Base-by-base conservation (phyloP, 2,797 vertebrate genomes). In the Danio jaintianensis region DNA sequence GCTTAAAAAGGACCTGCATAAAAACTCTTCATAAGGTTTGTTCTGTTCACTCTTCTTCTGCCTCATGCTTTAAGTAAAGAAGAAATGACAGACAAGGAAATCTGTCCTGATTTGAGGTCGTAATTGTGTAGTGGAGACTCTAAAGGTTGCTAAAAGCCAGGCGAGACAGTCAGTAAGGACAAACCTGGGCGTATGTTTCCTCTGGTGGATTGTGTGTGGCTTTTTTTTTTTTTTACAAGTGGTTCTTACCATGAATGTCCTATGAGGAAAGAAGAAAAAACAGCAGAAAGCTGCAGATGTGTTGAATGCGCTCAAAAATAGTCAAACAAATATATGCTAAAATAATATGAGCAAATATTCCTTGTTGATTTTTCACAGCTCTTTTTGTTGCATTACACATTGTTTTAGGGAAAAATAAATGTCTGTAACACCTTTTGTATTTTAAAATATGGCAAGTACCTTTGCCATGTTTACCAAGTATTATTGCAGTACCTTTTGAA, bases 101-200 rank as follows among this genome's bases (percentile, higher is more conserved):
- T 45, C 68, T 50, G 78, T 67, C 29, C 61, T 73, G 61, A 18
- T 64, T n/a, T 66, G 55, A 59, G 43, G 62, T 50, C 29, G 42
- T 20, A 36, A 16, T 70, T 22, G 2, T 61, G 55, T 48, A 40
- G 66, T 43, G 11, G 66, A 69, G 36, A 5, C 76, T 61, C 43
- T 68, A 53, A 75, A 81, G n/a, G 20, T 45, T 81, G 64, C 73
- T 75, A 69, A 70, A 59, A 69, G 56, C 67, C 10, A 43, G 38
- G 9, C 22, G n/a, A 78, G 81, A 77, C 56, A 72, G 75, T 75
- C 79, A 61, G 67, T 71, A 71, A 82, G 66, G 80, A 77, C 74
- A 71, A 58, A 71, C 58, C 75, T 71, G 59, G 75, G 72, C 45
- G 58, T 67, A 70, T 79, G 71, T 79, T 71, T 68, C 20, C 70